A percentile compares a stretch with the other conserved stretches of the same genome.
These are phyloP conservation scores for Fringilla coelebs DNA, from an alignment of 2,797 vertebrate species.

Conservation along the genomic window DNA sequence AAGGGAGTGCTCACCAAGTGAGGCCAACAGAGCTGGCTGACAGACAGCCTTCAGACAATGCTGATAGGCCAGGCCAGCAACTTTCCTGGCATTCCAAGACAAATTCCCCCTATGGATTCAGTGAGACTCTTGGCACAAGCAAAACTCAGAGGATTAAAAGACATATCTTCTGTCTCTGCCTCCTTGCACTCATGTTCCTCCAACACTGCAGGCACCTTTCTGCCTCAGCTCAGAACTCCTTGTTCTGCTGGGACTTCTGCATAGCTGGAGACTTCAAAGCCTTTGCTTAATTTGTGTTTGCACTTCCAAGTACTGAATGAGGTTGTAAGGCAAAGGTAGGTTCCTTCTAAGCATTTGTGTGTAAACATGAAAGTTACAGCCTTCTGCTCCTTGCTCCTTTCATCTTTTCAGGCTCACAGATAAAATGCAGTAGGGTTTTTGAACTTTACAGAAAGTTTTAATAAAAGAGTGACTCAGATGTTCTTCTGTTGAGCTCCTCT, in stretches of 20 bases:
- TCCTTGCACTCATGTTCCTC: not conserved
- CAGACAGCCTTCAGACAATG: not conserved
- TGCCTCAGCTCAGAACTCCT: slow-evolving; percentile 18
- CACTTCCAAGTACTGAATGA: slow-evolving; percentile 43
- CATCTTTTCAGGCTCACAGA: slow-evolving; percentile 42
- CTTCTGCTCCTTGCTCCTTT: slow-evolving; percentile 39
- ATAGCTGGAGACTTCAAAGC: slow-evolving; percentile 46
- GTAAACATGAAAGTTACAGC: slow-evolving; percentile 66
- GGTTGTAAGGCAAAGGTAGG: slow-evolving; percentile 15
- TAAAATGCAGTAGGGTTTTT: slow-evolving; percentile 37
- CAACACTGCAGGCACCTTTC: not conserved
- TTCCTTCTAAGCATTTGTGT: slow-evolving; percentile 41
- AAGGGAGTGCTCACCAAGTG: not conserved
- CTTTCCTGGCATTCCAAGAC: not conserved
- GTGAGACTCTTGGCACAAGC: not conserved
- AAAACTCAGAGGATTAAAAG: not conserved
- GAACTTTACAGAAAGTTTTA: slow-evolving; percentile 33
- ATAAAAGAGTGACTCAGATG: not conserved
- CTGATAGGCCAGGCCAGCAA: not conserved
- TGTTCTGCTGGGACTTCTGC: slow-evolving; percentile 35
- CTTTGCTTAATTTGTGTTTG: slow-evolving; percentile 52
- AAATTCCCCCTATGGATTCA: not conserved
- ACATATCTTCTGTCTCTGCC: not conserved
- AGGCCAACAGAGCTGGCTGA: not conserved
- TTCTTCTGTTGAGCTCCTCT: not conserved